Conservation (phyloP, 2,113 vertebrate genomes). For the Colius striatus region DNA sequence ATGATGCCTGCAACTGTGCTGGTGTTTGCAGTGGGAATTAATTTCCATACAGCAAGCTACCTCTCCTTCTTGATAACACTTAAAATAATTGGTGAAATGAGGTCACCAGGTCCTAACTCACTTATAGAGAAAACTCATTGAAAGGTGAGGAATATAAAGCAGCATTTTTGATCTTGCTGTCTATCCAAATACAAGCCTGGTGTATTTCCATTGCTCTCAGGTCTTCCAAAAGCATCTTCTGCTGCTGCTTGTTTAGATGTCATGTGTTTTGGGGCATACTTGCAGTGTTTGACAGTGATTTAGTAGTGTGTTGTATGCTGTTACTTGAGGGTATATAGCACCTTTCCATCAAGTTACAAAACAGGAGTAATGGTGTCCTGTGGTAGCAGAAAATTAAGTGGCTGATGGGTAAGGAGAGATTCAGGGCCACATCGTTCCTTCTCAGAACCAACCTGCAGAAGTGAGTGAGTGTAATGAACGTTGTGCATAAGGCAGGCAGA, state of each 20-base stretch:
- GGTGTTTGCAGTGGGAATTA: background rate
- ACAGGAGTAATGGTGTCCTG: background rate
- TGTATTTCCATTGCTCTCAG: background rate
- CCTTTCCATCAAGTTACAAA: background rate
- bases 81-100: background rate
- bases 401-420: background rate
- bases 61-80: background rate
- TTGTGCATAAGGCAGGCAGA: background rate
- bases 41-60: background rate
- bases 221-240: background rate
- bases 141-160: background rate
- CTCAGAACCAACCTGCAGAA: background rate
- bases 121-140: accelerated
- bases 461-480: background rate
- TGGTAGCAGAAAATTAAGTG: background rate
- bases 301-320: background rate
- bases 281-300: background rate
- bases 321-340: accelerated
- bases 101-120: background rate
- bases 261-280: accelerated
- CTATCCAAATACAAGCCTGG: background rate
- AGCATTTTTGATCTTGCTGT: background rate
- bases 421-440: accelerated
- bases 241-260: background rate
- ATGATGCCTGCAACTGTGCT: background rate